Base-by-base conservation (phyloP, 2,113 vertebrate genomes). In the Osmerus eperlanus region DNA sequence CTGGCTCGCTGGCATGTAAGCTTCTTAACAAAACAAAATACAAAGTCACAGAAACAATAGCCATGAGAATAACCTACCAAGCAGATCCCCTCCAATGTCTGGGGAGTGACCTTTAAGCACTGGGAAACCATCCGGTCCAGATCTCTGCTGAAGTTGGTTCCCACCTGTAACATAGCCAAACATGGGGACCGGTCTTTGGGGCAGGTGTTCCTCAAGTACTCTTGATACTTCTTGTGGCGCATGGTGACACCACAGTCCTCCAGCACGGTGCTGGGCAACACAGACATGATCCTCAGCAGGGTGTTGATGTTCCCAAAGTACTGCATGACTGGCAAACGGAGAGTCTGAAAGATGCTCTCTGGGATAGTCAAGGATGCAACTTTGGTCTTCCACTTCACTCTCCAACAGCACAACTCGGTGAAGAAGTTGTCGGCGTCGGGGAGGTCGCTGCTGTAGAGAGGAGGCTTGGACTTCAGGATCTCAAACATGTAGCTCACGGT, bases 311-410 rank as follows among this genome's bases (percentile, higher is more conserved):
- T 99, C 4, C 94, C 94, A 66, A 98, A 98, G 87, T 94, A 98
- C 86, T 97, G 97, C 81, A 98, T 98, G 72, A 97, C 93, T 0
- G 96, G 95, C 55, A 98, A 84, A 21, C 96, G 95, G 25, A 99
- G 84, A 0, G 96, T 96, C 79, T 97, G 95, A 73, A 95, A 97
- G 76, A 98, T 95, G 63, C 95, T 94, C 78, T 92, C 86, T 1
- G 96, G 96, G 60, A 98, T 94, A 3, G 95, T 96, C n/a, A 97
- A 93, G 0, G 96, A 94, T 61, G 96, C 95, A 16, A 97, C 95
- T 85, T 96, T 91, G 66, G 97, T 96, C 75, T 99, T 99, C 96
- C 97, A 99, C 15, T 97, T 98, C 36, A 99, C 96, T 78, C 96
- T 94, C 97, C 97, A 99, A 78, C 97, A 99, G 29, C 96, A 96